A percentile compares a stretch with the other conserved stretches of the same genome.
Conservation (phyloP, 2,888 invertebrate genomes). For the Rambutsinella grinnellia region DNA sequence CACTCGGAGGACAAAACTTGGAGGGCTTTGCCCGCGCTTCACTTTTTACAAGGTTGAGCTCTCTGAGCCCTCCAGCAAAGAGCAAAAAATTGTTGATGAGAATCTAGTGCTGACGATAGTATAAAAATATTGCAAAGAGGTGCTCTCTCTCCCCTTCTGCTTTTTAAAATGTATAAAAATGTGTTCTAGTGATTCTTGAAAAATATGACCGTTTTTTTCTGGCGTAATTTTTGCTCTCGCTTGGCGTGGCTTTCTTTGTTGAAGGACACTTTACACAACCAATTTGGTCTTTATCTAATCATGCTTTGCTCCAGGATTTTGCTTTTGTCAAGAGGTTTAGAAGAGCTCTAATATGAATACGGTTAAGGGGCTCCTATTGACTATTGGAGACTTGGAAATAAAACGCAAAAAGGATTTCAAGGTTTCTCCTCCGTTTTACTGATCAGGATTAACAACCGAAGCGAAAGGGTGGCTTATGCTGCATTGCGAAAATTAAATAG, state of each 20-base stretch:
- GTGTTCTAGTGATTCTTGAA: background rate
- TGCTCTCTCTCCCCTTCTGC: background rate
- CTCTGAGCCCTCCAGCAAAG: constrained; percentile 36
- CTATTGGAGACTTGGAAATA: constrained; percentile 5
- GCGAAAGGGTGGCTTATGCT: too few relatives aligned
- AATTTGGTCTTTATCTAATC: too few relatives aligned
- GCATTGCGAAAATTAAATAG: too few relatives aligned
- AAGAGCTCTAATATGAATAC: too few relatives aligned
- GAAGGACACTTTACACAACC: background rate
- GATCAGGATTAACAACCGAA: too few relatives aligned
- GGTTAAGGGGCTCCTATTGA: too few relatives aligned
- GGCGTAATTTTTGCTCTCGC: background rate
- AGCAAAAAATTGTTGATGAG: constrained; percentile 8
- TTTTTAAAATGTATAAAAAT: too few relatives aligned
- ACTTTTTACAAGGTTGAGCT: constrained; percentile 44
- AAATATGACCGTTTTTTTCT: background rate
- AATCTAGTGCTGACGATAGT: background rate
- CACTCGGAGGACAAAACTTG: background rate
- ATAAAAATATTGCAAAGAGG: too few relatives aligned
- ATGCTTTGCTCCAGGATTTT: too few relatives aligned
- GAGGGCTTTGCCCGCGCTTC: constrained; percentile 49
- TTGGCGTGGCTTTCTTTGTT: background rate
- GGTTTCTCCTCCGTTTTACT: constrained; percentile 24
- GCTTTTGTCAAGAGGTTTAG: too few relatives aligned
- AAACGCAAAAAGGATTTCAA: constrained; percentile 21